These are phyloP conservation scores for Brachyhypopomus occidentalis DNA, from an alignment of 2,113 vertebrate genomes.

Conservation along the genomic window DNA sequence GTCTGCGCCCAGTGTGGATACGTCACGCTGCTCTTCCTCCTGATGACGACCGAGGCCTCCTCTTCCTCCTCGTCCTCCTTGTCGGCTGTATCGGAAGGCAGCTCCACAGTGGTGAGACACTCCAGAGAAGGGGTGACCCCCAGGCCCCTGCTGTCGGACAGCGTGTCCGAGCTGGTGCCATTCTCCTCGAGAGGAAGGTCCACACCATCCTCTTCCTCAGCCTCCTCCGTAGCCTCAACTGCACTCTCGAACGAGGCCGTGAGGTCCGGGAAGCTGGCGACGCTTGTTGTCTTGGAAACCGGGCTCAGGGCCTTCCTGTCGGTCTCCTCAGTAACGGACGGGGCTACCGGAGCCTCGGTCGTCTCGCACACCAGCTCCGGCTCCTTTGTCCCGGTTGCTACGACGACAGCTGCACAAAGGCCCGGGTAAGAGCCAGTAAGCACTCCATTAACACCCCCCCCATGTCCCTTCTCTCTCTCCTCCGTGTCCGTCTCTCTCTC, in stretches of 20 bases:
- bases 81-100: neutral
- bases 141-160: neutral
- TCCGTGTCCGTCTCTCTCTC: neutral
- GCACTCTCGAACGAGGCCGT: constrained; percentile 61
- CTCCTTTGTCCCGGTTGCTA: constrained; percentile 71
- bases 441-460: constrained; percentile 33
- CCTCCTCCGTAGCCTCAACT: constrained; percentile 52
- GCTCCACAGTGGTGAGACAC: neutral
- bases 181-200: constrained; percentile 17
- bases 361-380: constrained; percentile 58
- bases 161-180: constrained; percentile 9
- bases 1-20: constrained; percentile 53
- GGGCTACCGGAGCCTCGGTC: constrained; percentile 34
- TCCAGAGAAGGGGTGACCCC: neutral
- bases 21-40: constrained; percentile 61
- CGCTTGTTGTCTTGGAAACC: constrained; percentile 62
- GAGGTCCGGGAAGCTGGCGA: constrained; percentile 60
- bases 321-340: constrained; percentile 52
- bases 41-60: constrained; percentile 16
- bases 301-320: constrained; percentile 54
- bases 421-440: constrained; percentile 46
- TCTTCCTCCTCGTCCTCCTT: neutral
- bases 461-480: constrained; percentile 35
- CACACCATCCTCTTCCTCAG: neutral
- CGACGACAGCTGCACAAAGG: constrained; percentile 62